These are phyloP conservation scores for Drosophila ogumai DNA, from an alignment of 1,140 invertebrate genomes.

Conservation along the genomic window DNA sequence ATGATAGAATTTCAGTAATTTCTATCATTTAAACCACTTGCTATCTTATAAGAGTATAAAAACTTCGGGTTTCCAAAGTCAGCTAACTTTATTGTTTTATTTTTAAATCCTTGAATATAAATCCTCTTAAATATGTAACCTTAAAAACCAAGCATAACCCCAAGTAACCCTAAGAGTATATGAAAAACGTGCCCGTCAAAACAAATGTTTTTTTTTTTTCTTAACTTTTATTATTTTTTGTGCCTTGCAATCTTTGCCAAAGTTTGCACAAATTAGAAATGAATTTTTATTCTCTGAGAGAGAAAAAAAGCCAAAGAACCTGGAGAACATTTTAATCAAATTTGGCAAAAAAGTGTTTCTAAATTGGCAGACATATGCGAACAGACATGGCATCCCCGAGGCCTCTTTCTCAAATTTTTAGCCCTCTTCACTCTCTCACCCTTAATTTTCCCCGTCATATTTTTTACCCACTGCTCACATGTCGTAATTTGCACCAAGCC, in stretches of 20 bases:
- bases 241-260: slow-evolving; percentile 15
- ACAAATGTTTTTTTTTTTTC: not conserved
- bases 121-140: not conserved
- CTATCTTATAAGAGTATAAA: no score
- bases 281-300: slow-evolving; percentile 31
- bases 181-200: not conserved
- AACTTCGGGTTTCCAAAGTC: not conserved
- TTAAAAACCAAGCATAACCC: not conserved
- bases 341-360: slow-evolving; percentile 77
- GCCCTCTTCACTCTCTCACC: not conserved
- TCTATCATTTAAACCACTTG: no score
- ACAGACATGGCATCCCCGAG: slow-evolving; percentile 36
- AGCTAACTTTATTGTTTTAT: not conserved
- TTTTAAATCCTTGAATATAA: not conserved
- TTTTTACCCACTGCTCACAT: slow-evolving; percentile 44
- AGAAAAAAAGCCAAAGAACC: slow-evolving; percentile 17
- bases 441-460: slow-evolving; percentile 2
- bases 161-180: slow-evolving; percentile 8
- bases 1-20: no score
- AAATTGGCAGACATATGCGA: slow-evolving; percentile 73
- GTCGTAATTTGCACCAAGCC: slow-evolving; percentile 74
- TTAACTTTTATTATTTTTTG: not conserved
- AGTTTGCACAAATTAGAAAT: slow-evolving; percentile 67
- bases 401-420: slow-evolving; percentile 7
- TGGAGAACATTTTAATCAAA: slow-evolving; percentile 76